These are phyloP conservation scores for Drosophila kokeensis DNA, from an alignment of 2,888 invertebrate genomes.

Conservation along the genomic window DNA sequence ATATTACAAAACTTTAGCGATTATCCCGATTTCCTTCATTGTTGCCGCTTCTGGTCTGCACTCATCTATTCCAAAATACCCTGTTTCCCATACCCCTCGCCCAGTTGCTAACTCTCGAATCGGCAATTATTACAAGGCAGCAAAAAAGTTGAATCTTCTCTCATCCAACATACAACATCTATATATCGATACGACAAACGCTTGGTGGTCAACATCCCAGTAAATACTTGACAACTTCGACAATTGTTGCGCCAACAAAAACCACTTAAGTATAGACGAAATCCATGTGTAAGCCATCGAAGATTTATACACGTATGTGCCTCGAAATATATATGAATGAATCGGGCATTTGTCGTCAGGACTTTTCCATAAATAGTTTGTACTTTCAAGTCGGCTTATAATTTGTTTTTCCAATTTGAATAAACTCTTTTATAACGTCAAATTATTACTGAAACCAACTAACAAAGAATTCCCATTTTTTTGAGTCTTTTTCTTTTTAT, in stretches of 20 bases:
- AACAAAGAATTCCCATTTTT: neutral
- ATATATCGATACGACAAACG: slow-evolving; percentile 52
- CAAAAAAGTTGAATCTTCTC: slow-evolving; percentile 47
- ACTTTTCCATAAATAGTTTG: neutral
- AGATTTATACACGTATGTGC: neutral
- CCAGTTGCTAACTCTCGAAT: slow-evolving; percentile 21
- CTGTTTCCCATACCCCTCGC: neutral
- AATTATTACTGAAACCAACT: neutral
- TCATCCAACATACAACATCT: slow-evolving; percentile 46
- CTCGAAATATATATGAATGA: neutral
- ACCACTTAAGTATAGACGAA: neutral
- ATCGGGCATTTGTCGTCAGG: neutral
- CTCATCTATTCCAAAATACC: slow-evolving; percentile 7
- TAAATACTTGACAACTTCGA: slow-evolving; percentile 48
- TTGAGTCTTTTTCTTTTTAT: neutral
- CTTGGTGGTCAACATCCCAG: slow-evolving; percentile 40
- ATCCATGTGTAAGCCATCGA: neutral
- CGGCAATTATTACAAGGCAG: slow-evolving; percentile 25
- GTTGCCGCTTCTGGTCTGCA: slow-evolving; percentile 11
- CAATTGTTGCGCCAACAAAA: slow-evolving; percentile 58
- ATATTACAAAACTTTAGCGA: slow-evolving; percentile 71
- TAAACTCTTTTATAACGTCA: neutral
- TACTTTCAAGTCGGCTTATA: neutral
- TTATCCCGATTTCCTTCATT: slow-evolving; percentile 55
- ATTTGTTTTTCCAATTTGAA: neutral